Evolutionary conservation across 1,140 invertebrate species (phyloP), one percentile per base, ranked within the genome.

Genomic region (Teleogryllus occipitalis): DNA sequence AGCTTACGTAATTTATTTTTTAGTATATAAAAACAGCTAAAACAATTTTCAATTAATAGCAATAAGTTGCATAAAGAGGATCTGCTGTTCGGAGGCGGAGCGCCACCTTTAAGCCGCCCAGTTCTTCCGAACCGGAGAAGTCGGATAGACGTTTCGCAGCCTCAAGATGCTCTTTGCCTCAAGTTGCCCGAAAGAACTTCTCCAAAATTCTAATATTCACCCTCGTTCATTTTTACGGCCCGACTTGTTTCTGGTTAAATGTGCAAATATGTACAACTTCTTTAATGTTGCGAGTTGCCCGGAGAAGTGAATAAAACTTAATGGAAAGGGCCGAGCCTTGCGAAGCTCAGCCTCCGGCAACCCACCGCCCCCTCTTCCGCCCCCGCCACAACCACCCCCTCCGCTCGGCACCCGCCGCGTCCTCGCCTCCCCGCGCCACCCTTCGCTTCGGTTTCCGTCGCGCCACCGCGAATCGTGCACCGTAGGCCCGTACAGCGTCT

Each of bases 241-340:
- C 54, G 54, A 65, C 54, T 65, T 65, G 54, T 65, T 65, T 65
- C 54, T 65, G 54, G 54, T 65, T 65, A 65, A 65, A 65, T 65
- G 54, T 65, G 54, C 54, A 65, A 65, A 65, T 65, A 65, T 65
- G 54, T 65, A 65, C 54, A 65, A 65, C 54, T 65, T 65, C 54
- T 65, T 65, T 65, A 65, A 65, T 65, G 54, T 65, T 65, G 10
- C 54, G 54, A 65, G 54, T 65, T 65, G 54, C 54, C 54, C 54
- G 54, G 54, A 65, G 54, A 65, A 65, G 54, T 65, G 54, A 65
- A 65, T 65, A 65, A 65, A 65, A 65, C 18, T 65, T 65, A 65
- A 65, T 65, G 54, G 2, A 65, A 65, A 14, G 54, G 54, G 54
- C 18, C 18, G 54, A 18, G 18, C 54, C 54, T 65, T 18, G 54